Conservation (phyloP, 2,888 invertebrate genomes). For the Campopleginae sp. region DNA sequence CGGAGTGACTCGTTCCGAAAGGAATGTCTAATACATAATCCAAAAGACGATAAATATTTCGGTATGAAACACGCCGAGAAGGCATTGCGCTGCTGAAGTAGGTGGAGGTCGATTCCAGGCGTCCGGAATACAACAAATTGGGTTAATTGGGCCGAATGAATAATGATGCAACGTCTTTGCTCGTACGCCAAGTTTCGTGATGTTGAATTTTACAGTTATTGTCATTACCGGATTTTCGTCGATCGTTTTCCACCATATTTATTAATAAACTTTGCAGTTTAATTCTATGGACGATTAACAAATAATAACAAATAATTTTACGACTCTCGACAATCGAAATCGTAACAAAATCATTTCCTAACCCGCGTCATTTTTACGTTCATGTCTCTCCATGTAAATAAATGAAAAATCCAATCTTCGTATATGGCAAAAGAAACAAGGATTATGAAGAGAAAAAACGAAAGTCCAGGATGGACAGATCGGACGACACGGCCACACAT, state of each 20-base stretch:
- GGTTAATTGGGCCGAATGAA: constrained; percentile 64
- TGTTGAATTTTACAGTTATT: constrained; percentile 38
- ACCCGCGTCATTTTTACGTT: neutral
- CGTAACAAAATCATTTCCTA: neutral
- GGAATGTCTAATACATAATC: constrained; percentile 11
- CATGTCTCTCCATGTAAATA: neutral
- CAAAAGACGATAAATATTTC: constrained; percentile 40
- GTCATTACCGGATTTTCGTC: neutral
- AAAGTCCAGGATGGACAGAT: constrained; percentile 16
- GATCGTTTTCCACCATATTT: neutral
- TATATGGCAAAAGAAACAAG: neutral
- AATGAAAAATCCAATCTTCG: constrained; percentile 23
- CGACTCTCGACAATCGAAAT: no score
- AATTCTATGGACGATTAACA: neutral
- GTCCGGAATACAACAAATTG: constrained; percentile 66
- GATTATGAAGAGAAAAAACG: neutral
- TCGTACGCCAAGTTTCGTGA: constrained; percentile 32
- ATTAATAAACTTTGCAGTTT: neutral
- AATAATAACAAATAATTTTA: neutral
- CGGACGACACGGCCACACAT: neutral
- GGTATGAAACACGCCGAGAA: constrained; percentile 30
- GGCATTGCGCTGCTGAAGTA: constrained; percentile 41
- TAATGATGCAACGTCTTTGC: constrained; percentile 60
- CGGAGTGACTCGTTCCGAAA: neutral
- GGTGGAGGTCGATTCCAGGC: constrained; percentile 65